Evolutionary conservation across 1,140 invertebrate species (phyloP).

Genomic region (Euschistus heros): DNA sequence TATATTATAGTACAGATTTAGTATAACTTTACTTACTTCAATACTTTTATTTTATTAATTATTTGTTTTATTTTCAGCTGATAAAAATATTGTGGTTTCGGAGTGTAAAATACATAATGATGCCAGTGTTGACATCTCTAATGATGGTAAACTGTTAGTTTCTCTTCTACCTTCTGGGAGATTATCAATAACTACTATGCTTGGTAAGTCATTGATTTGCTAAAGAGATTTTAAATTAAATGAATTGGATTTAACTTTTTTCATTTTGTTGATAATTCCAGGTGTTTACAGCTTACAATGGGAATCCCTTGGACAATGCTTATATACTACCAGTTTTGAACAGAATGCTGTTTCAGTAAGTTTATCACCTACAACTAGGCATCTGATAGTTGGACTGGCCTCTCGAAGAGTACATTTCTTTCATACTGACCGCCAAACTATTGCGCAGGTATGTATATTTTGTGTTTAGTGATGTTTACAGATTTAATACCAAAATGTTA

Average conservation of each 20-base stretch:
- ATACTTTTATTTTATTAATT: not conserved
- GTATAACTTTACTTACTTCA: no score
- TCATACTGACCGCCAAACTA: slow-evolving; percentile 43
- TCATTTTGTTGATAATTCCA: slow-evolving; percentile 31
- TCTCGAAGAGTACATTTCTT: slow-evolving; percentile 46
- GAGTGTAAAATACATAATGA: slow-evolving; percentile 81
- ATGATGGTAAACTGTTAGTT: slow-evolving; percentile 64
- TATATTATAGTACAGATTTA: no score
- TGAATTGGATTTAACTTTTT: not conserved
- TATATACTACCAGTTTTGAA: slow-evolving; percentile 63
- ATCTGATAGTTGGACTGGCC: slow-evolving; percentile 67
- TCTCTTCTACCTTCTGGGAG: slow-evolving; percentile 56
- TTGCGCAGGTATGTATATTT: slow-evolving; percentile 51
- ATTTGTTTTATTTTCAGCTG: slow-evolving; percentile 40
- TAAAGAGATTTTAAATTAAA: not conserved
- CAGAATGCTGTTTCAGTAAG: slow-evolving; percentile 72
- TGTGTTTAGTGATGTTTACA: not conserved
- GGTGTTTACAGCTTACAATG: slow-evolving; percentile 69
- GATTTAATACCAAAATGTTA: not conserved
- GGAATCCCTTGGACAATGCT: slow-evolving; percentile 58
- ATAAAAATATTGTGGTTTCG: slow-evolving; percentile 64
- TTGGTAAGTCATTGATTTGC: slow-evolving; percentile 42
- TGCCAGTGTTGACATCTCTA: slow-evolving; percentile 72
- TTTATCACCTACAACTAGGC: slow-evolving; percentile 61
- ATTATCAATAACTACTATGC: slow-evolving; percentile 47